Base-by-base conservation (phyloP, 2,888 invertebrate genomes). In the Poecilus cupreus region DNA sequence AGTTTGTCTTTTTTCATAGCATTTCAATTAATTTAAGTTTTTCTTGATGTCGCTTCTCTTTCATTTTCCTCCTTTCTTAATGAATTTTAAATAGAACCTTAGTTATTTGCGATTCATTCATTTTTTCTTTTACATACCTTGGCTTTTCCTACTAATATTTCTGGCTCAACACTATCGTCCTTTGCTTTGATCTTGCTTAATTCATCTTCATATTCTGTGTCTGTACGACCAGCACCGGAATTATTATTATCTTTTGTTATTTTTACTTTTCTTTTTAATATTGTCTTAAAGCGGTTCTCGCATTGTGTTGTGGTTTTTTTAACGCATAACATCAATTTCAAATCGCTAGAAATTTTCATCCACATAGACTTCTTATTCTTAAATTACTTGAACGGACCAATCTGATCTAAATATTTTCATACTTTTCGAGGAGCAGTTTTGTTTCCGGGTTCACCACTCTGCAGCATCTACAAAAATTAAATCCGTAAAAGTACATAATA, bases 121-220 rank as follows among this genome's bases (percentile, higher is more conserved):
- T 39, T 68, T 68, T 39, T 46, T 39, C 3, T 39, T 37, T 16
- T n/a, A n/a, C n/a, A n/a, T n/a, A n/a, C n/a, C n/a, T n/a, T n/a
- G n/a, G n/a, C n/a, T n/a, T n/a, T n/a, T 37, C 79, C 80, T 6
- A 64, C 49, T 54, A 82, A 46, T 1, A 85, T 83, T 74, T 84
- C 84, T 26, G 84, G 84, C 75, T 84, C 82, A 37, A 84, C 81
- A 57, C 83, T 84, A 26, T 85, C 85, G 81, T 84, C 83, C 6
- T 83, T 26, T 51, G 82, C 77, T n/a, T 80, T 37, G 18, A 84
- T 84, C 82, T 82, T 82, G 24, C 79, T 80, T n/a, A 84, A 43
- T 83, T 84, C 84, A 6, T 80, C 32, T 32, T 83, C 82, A 81
- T 75, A 84, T 76, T 80, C 72, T 18, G 84, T 60, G 18, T 64